Conservation (phyloP, 2,113 vertebrate genomes). For the Prionailurus bengalensis region DNA sequence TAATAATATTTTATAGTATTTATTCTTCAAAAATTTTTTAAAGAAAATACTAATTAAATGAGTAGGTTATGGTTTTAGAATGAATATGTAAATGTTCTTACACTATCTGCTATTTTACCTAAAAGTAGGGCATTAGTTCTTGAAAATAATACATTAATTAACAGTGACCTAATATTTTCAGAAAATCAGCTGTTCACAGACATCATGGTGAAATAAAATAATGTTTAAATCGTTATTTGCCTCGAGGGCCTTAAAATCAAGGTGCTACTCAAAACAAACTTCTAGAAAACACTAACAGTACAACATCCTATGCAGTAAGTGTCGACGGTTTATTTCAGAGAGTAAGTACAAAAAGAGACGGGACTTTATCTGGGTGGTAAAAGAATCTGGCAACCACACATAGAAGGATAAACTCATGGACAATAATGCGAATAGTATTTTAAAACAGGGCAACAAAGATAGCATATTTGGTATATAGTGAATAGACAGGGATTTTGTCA, state of each 20-base stretch:
- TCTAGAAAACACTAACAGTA: not conserved
- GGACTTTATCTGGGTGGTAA: not conserved
- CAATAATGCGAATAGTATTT: not conserved
- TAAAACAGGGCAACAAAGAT: not conserved
- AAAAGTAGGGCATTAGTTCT: not conserved
- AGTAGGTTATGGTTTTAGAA: not conserved
- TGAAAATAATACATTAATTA: conserved; percentile 4
- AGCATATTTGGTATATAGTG: not conserved
- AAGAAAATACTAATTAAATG: not conserved
- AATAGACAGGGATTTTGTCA: not conserved
- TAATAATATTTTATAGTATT: not conserved
- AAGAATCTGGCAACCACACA: not conserved
- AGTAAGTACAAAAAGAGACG: not conserved
- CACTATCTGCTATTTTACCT: not conserved
- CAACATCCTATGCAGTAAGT: accelerated
- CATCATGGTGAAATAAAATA: not conserved
- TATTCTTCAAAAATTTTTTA: conserved; percentile 16
- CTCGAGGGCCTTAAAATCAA: not conserved
- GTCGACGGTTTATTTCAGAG: not conserved
- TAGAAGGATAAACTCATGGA: not conserved
- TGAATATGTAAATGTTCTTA: not conserved
- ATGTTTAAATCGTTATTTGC: not conserved
- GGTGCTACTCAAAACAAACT: not conserved
- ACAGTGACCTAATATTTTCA: not conserved
- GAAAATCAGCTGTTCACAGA: not conserved